These are phyloP conservation scores for Myotis daubentonii DNA, from an alignment of 2,797 vertebrate genomes.

Conservation along the genomic window DNA sequence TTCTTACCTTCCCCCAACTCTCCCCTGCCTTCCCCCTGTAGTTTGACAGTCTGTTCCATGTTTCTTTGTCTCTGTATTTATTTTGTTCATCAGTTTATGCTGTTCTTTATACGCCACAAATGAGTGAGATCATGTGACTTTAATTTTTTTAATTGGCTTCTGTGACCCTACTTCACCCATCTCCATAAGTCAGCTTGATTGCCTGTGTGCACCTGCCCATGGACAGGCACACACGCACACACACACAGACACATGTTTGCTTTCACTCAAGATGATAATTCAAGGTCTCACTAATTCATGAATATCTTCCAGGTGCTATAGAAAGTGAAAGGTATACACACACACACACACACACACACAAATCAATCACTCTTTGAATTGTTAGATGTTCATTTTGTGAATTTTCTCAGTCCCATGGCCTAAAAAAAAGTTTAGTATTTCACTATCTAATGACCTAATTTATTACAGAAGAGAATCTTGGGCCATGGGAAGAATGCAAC, in stretches of 20 bases:
- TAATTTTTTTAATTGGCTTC: background rate
- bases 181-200: background rate
- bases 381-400: background rate
- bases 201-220: background rate
- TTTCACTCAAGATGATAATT: background rate
- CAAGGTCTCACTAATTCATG: background rate
- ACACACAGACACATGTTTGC: background rate
- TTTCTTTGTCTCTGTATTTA: no score
- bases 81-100: no score
- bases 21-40: no score
- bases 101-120: no score
- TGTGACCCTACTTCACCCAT: background rate
- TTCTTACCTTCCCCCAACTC: no score
- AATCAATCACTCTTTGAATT: background rate
- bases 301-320: background rate
- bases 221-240: background rate
- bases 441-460: background rate
- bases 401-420: background rate
- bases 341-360: background rate
- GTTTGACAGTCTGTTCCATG: no score
- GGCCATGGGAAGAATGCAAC: background rate
- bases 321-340: background rate
- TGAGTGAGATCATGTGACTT: no score
- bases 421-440: background rate
- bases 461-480: constrained; percentile 33